Conservation (phyloP, 2,888 invertebrate genomes). For the Trachelus iudaicus region DNA sequence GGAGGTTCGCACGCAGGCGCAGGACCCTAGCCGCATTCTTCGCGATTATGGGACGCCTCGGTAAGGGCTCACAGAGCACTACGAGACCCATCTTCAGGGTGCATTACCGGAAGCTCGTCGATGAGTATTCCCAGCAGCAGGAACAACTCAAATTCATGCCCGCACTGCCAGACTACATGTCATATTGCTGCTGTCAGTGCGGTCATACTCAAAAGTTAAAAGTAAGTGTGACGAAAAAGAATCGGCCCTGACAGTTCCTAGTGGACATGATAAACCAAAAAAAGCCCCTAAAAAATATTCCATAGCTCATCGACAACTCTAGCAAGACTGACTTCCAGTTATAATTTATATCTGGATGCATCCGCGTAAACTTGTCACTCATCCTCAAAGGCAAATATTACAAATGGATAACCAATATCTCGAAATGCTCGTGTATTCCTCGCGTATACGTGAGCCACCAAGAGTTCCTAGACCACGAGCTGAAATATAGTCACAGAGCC, state of each 20-base stretch:
- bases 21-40: constrained; percentile 60
- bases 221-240: constrained; percentile 59
- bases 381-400: neutral
- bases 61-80: constrained; percentile 60
- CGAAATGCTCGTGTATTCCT: neutral
- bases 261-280: neutral
- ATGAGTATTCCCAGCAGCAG: constrained; percentile 67
- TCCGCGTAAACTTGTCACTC: neutral
- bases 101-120: constrained; percentile 71
- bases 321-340: neutral
- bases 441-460: neutral
- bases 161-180: constrained; percentile 69
- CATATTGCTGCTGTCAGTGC: constrained; percentile 72
- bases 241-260: neutral
- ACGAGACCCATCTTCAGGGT: constrained; percentile 69
- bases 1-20: constrained; percentile 62
- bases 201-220: constrained; percentile 72
- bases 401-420: neutral
- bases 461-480: neutral
- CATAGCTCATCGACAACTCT: neutral
- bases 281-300: neutral
- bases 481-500: neutral
- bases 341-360: neutral
- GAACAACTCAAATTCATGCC: constrained; percentile 67
- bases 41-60: constrained; percentile 69